These are phyloP conservation scores for Dufourea novaeangliae DNA, from an alignment of 1,140 invertebrate genomes.

Conservation along the genomic window DNA sequence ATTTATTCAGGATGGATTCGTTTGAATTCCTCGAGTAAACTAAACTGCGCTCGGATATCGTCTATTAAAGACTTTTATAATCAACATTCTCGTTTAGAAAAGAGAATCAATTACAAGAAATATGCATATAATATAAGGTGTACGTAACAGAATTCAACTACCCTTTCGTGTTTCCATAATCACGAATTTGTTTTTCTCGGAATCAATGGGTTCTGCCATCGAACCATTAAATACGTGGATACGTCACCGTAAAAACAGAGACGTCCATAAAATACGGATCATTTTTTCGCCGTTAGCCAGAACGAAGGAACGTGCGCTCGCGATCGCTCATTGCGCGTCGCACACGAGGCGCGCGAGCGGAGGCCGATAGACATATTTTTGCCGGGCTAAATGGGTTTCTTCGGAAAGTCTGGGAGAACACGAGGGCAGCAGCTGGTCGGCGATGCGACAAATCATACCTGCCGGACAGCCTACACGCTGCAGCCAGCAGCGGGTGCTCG, in stretches of 20 bases:
- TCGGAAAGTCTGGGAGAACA: conserved; percentile 58
- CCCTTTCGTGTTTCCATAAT: not conserved
- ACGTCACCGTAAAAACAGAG: conserved; percentile 4
- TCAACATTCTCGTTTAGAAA: too few relatives aligned
- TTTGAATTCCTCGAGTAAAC: not conserved
- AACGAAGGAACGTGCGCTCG: not conserved
- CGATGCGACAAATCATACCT: conserved; percentile 75
- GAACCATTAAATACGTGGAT: conserved; percentile 7
- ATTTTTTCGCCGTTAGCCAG: not conserved
- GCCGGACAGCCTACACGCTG: conserved; percentile 59
- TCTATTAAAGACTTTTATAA: too few relatives aligned
- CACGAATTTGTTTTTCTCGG: not conserved
- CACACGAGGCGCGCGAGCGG: too few relatives aligned
- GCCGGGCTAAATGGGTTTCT: conserved; percentile 46
- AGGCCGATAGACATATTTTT: conserved; percentile 58
- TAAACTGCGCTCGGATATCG: not conserved
- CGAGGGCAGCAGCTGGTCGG: conserved; percentile 72
- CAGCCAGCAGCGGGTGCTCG: conserved; percentile 22
- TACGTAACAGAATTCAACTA: not conserved
- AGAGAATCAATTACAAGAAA: too few relatives aligned
- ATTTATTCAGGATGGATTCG: not conserved
- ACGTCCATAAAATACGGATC: not conserved
- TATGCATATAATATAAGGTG: too few relatives aligned
- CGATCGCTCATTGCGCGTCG: conserved; percentile 6
- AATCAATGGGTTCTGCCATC: not conserved